Conservation (phyloP, 2,797 vertebrate species). For the Rhinatrema bivittatum region DNA sequence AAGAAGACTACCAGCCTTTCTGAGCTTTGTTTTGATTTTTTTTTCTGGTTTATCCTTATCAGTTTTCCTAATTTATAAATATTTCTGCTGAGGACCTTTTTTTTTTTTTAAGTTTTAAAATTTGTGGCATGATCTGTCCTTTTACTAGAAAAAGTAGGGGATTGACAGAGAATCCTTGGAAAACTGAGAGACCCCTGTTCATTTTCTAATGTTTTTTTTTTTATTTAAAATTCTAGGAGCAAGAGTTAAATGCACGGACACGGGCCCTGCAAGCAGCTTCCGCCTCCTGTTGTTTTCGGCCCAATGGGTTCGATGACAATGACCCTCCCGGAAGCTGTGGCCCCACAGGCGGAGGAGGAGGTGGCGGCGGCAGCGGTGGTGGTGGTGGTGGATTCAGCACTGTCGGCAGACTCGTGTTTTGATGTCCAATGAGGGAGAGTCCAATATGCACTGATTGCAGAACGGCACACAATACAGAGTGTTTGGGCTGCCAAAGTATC, state of each 20-base stretch:
- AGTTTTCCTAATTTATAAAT: too few species aligned
- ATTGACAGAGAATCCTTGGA: too few species aligned
- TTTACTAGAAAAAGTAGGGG: too few species aligned
- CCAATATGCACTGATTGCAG: slow-evolving; percentile 46
- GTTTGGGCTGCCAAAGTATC: slow-evolving; percentile 42
- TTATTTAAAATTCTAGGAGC: too few species aligned
- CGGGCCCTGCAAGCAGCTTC: slow-evolving; percentile 89
- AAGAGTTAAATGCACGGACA: slow-evolving; percentile 90
- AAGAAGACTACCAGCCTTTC: too few species aligned
- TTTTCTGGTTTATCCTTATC: too few species aligned
- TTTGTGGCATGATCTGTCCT: too few species aligned
- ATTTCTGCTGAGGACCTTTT: too few species aligned
- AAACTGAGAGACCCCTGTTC: too few species aligned
- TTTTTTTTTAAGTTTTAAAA: too few species aligned
- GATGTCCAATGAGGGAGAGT: slow-evolving; percentile 43
- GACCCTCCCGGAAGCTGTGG: slow-evolving; percentile 95
- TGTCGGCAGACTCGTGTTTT: slow-evolving; percentile 91
- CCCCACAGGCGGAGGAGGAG: slow-evolving; percentile 84
- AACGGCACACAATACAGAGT: slow-evolving; percentile 26
- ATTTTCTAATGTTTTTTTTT: too few species aligned
- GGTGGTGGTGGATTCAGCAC: slow-evolving; percentile 95
- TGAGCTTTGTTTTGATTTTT: too few species aligned
- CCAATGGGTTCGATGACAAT: slow-evolving; percentile 94
- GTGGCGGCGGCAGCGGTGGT: slow-evolving; percentile 60
- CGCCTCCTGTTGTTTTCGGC: slow-evolving; percentile 88